Conservation (phyloP, 2,113 vertebrate species). For the Thermophis baileyi region DNA sequence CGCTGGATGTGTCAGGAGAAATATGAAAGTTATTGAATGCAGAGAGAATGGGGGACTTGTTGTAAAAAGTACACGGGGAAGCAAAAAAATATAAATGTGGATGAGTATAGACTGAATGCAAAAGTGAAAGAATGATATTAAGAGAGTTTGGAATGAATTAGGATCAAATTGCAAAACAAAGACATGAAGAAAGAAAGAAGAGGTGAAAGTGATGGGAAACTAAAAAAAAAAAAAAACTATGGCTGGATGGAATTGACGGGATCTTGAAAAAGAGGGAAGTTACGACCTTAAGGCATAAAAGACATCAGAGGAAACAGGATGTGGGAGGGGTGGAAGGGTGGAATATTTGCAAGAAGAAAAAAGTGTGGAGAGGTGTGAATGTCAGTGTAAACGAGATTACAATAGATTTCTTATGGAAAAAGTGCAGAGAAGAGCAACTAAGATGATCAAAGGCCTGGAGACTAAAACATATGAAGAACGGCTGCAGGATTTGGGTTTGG, state of each 20-base stretch:
- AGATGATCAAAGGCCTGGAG: no score
- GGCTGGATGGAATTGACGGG: neutral
- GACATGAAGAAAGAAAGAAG: neutral
- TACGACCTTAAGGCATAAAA: neutral
- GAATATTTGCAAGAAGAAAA: neutral
- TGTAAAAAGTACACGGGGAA: neutral
- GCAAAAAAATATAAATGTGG: neutral
- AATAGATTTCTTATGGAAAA: neutral
- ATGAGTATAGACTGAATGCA: neutral
- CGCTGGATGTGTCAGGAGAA: neutral
- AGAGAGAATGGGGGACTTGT: neutral
- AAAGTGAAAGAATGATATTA: neutral
- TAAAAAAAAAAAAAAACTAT: neutral
- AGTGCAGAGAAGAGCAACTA: no score
- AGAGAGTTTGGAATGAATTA: neutral
- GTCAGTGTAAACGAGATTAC: neutral
- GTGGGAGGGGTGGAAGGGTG: neutral
- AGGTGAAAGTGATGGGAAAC: neutral
- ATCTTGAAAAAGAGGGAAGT: neutral
- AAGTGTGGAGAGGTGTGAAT: neutral
- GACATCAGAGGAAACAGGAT: neutral
- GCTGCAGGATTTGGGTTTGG: no score
- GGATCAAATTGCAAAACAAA: neutral
- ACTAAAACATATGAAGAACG: no score
- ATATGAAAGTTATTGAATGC: neutral